phyloP scores from a whole-genome alignment of 2,113 vertebrate species.

The Burhinus bistriatus region DNA sequence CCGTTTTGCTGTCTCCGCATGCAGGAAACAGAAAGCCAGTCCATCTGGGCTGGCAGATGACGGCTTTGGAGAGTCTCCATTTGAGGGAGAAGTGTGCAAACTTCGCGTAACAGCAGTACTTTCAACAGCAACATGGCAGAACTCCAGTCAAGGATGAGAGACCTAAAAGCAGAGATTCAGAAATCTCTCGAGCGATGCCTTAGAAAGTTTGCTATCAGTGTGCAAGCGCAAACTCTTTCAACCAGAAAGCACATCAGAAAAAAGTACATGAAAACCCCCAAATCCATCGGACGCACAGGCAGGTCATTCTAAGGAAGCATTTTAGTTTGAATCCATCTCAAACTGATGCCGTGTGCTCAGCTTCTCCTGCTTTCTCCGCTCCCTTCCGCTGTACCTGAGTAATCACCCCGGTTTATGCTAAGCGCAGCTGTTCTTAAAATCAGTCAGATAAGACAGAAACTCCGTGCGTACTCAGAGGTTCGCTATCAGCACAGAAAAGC shows the following conservation, averaged over 20 bases:
- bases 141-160: neutral
- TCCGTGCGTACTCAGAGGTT: neutral
- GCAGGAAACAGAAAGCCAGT: neutral
- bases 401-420: neutral
- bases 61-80: neutral
- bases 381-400: neutral
- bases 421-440: neutral
- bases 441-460: neutral
- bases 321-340: neutral
- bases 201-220: neutral
- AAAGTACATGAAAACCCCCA: neutral
- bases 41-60: conserved; percentile 9
- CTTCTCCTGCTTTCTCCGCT: neutral
- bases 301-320: neutral
- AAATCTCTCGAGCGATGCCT: neutral
- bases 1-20: neutral
- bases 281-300: accelerated
- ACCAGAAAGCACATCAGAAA: neutral
- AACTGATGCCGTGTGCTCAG: neutral
- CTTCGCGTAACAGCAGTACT: neutral
- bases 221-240: neutral
- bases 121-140: neutral
- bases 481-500: neutral
- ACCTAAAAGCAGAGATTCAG: neutral
- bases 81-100: conserved; percentile 5